A percentile compares a stretch with the other conserved stretches of the same genome.
Conservation (phyloP, 2,888 invertebrate genomes). For the Embidobia sp. region DNA sequence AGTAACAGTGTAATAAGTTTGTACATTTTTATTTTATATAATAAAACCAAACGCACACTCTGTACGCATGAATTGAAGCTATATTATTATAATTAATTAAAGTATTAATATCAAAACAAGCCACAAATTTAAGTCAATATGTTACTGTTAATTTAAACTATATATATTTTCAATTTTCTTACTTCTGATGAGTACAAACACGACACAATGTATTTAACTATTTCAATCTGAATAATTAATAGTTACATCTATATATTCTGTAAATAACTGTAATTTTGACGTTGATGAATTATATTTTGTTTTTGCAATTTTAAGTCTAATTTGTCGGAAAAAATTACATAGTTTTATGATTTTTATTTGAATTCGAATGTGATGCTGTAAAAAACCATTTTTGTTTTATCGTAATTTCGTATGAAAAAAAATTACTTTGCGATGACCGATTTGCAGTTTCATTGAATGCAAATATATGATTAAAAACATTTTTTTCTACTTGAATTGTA, state of each 20-base stretch:
- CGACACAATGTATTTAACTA: neutral
- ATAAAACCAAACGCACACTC: slow-evolving; percentile 51
- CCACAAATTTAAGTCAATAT: too few species aligned
- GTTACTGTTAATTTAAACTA: too few species aligned
- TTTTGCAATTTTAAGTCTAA: too few species aligned
- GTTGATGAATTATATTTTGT: too few species aligned
- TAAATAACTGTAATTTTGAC: neutral
- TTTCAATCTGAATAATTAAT: neutral
- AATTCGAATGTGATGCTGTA: too few species aligned
- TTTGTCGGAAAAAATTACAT: too few species aligned
- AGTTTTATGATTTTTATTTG: too few species aligned
- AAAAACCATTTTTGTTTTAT: too few species aligned
- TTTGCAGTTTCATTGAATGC: slow-evolving; percentile 11
- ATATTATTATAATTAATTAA: too few species aligned
- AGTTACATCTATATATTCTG: neutral
- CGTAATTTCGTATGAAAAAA: too few species aligned
- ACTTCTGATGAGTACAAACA: slow-evolving; percentile 42
- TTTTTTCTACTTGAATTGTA: slow-evolving; percentile 11
- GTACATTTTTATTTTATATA: slow-evolving; percentile 1
- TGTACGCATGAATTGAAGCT: slow-evolving; percentile 20
- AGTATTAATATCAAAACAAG: too few species aligned
- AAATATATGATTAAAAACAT: neutral
- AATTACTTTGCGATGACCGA: neutral
- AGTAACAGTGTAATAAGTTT: neutral
- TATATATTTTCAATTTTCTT: too few species aligned